A percentile compares a stretch with the other conserved stretches of the same genome.
These are phyloP conservation scores for Onychomys leucogaster DNA, from an alignment of 2,797 vertebrate species.

Conservation along the genomic window DNA sequence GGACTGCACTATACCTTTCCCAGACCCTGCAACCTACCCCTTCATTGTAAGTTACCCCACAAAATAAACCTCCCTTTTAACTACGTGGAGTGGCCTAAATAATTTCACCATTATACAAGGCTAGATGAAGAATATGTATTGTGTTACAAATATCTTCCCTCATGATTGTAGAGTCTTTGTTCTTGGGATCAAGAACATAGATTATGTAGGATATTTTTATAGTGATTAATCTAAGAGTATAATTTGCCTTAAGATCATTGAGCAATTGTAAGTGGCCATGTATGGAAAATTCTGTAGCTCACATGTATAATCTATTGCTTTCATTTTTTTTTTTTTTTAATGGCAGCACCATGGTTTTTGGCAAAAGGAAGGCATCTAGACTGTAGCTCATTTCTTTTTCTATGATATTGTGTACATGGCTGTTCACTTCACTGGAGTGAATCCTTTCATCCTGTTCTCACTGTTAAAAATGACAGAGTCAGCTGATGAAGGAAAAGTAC, in stretches of 20 bases:
- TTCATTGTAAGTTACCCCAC: too few species aligned
- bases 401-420: not conserved
- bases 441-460: not conserved
- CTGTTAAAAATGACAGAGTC: not conserved
- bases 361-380: not conserved
- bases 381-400: not conserved
- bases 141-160: not conserved
- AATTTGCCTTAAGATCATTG: not conserved
- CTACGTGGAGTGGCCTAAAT: too few species aligned
- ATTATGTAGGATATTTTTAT: not conserved
- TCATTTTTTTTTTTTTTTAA: constrained; percentile 35
- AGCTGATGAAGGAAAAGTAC: not conserved
- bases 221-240: not conserved
- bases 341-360: not conserved
- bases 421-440: not conserved
- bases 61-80: too few species aligned
- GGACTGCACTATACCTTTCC: too few species aligned
- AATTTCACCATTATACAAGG: too few species aligned
- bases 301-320: not conserved
- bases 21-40: too few species aligned
- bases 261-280: not conserved
- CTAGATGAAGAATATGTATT: not conserved
- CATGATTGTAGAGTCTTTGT: not conserved
- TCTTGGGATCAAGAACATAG: not conserved
- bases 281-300: not conserved